A percentile compares a stretch with the other conserved stretches of the same genome.
Conservation (phyloP, 2,113 vertebrate species). For the Collichthys lucidus region DNA sequence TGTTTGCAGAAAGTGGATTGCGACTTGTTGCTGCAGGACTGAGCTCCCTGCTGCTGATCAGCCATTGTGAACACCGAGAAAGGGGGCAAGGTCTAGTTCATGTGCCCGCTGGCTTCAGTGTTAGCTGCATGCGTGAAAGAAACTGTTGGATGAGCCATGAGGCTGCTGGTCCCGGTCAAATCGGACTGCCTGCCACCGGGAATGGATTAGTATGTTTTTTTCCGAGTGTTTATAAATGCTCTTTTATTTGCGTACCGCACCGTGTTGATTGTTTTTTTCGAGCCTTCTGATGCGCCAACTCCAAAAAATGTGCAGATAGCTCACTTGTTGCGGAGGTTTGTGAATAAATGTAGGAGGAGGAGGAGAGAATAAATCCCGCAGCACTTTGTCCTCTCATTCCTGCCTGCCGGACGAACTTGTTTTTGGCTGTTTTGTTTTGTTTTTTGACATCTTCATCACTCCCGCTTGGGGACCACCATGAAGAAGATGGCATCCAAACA, state of each 20-base stretch:
- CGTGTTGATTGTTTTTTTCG: background rate
- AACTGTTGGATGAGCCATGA: slow-evolving; percentile 43
- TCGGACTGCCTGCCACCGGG: background rate
- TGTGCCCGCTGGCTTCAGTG: slow-evolving; percentile 2
- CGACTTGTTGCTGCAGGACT: slow-evolving; percentile 19
- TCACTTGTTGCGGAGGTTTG: background rate
- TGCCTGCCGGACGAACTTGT: background rate
- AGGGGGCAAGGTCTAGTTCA: slow-evolving; percentile 31
- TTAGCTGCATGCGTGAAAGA: background rate
- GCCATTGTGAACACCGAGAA: slow-evolving; percentile 37
- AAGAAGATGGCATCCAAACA: slow-evolving; percentile 61
- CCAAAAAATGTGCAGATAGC: slow-evolving; percentile 9
- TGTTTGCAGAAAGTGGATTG: background rate
- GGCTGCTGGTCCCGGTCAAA: background rate
- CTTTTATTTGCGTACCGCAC: background rate
- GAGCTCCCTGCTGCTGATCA: slow-evolving; percentile 20
- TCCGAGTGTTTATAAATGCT: background rate
- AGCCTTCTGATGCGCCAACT: background rate
- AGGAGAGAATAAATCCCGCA: background rate
- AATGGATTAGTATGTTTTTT: slow-evolving; percentile 27
- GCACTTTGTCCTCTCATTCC: background rate
- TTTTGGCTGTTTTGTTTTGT: background rate
- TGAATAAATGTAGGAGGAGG: background rate
- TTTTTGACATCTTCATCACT: slow-evolving; percentile 22
- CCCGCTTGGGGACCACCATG: background rate